phyloP scores from a whole-genome alignment of 1,140 invertebrate genomes.

The Caenorhabditis briggsae region DNA sequence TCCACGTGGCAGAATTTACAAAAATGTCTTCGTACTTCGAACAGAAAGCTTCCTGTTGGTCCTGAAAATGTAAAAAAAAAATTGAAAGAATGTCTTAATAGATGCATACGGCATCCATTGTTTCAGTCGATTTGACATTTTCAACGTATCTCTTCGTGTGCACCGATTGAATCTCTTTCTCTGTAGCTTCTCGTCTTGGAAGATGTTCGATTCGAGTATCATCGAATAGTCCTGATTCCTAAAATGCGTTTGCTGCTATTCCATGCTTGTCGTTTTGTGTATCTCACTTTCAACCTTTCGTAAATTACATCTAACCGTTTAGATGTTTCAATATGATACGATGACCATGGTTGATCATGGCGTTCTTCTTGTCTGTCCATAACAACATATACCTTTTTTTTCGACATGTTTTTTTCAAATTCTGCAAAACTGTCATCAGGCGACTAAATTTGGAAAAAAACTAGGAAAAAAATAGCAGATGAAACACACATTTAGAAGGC shows the following conservation, averaged over 20 bases:
- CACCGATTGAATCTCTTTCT: not conserved
- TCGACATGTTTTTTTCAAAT: not conserved
- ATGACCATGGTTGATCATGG: slow-evolving; percentile 31
- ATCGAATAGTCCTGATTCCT: not conserved
- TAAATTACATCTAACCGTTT: slow-evolving; percentile 15
- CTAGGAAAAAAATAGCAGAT: not conserved
- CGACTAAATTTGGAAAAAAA: not conserved
- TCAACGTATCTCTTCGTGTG: slow-evolving; percentile 35
- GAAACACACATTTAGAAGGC: too few species aligned
- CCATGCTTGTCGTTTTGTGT: not conserved
- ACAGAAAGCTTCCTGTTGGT: slow-evolving; percentile 26
- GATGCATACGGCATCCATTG: not conserved
- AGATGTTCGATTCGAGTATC: slow-evolving; percentile 5
- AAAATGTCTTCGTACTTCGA: slow-evolving; percentile 33
- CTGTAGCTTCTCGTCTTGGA: not conserved
- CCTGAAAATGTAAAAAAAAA: not conserved
- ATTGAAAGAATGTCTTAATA: too few species aligned
- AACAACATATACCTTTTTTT: slow-evolving; percentile 3
- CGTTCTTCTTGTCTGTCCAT: not conserved
- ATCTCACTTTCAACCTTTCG: slow-evolving; percentile 14
- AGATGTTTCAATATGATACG: slow-evolving; percentile 35
- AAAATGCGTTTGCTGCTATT: not conserved
- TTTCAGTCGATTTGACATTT: not conserved
- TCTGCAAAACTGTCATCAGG: not conserved
- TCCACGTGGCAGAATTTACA: slow-evolving; percentile 39